phyloP scores from a whole-genome alignment of 2,797 vertebrate genomes.

The Tokudaia tokunoshimensis region DNA sequence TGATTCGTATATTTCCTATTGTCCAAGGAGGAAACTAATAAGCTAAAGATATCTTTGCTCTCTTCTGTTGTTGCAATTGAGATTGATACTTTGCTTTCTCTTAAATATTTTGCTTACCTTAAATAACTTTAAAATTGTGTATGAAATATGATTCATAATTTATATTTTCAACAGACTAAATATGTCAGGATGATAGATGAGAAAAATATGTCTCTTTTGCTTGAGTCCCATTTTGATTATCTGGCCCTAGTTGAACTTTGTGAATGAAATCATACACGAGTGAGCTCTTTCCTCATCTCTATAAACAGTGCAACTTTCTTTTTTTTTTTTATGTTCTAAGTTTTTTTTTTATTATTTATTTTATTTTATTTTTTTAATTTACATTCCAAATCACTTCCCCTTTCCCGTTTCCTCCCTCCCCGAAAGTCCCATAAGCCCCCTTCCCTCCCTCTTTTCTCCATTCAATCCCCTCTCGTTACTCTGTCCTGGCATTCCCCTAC shows the following conservation, averaged over 20 bases:
- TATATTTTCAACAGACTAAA: not conserved
- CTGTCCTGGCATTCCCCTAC: too few relatives aligned
- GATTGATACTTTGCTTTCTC: not conserved
- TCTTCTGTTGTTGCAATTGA: not conserved
- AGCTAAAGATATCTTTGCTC: not conserved
- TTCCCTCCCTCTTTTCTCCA: too few relatives aligned
- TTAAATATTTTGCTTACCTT: not conserved
- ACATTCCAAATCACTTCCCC: too few relatives aligned
- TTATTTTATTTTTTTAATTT: too few relatives aligned
- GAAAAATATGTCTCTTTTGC: not conserved
- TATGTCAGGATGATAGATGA: not conserved
- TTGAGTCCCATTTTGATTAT: constrained; percentile 10
- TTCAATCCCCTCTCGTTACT: too few relatives aligned
- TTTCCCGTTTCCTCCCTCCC: too few relatives aligned
- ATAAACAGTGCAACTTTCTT: not conserved
- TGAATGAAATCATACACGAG: not conserved
- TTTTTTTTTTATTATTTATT: too few relatives aligned
- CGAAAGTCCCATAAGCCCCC: too few relatives aligned
- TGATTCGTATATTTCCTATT: not conserved
- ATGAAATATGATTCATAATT: not conserved
- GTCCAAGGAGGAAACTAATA: not conserved
- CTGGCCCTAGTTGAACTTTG: not conserved
- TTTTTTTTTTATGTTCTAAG: too few relatives aligned
- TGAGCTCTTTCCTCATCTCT: not conserved
- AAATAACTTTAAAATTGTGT: not conserved